Base-by-base conservation (phyloP, 2,888 invertebrate species). In the Mantis religiosa region DNA sequence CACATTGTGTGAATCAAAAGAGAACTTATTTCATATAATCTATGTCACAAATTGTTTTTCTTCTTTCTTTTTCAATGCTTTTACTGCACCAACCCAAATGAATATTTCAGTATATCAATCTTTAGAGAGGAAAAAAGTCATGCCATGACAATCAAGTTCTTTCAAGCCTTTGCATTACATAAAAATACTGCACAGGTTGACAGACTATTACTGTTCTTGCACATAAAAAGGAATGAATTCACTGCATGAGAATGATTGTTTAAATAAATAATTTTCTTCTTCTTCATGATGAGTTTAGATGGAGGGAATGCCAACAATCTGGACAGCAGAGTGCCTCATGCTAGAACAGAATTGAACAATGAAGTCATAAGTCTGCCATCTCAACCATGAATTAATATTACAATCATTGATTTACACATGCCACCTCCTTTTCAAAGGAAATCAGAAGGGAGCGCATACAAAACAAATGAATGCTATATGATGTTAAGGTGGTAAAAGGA, bases 281-380 rank as follows among this genome's bases (percentile, higher is more conserved):
- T 71, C 54, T 71, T 71, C 54, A 71, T 71, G 54, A 15, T 6
- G 54, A 71, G 54, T 71, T 71, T 20, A 71, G 54, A 71, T 71
- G 54, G 54, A 71, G 54, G 54, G 54, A 71, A 71, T 71, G 54
- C 54, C 54, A 71, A 86, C 71, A 81, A 28, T 20, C 34, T 82
- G 82, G 47, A 34, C 87, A 87, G n/a, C 82, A 82, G 34, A 82
- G 34, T 88, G 86, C 88, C 85, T 88, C 88, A 88, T 82, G 86
- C 88, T 88, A 86, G 82, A 88, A 88, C 88, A 88, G 54, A 88
- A 88, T 81, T 25, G 54, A 86, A 86, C 54, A 88, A 34, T 28
- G 71, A 34, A 54, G 86, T 82, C 41, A 82, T 86, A 47, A 85
- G 82, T 86, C 28, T 54, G 71, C 81, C 47, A 27, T 82, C 20